Conservation (phyloP, 2,888 invertebrate genomes). For the Cantharis flavilabris region DNA sequence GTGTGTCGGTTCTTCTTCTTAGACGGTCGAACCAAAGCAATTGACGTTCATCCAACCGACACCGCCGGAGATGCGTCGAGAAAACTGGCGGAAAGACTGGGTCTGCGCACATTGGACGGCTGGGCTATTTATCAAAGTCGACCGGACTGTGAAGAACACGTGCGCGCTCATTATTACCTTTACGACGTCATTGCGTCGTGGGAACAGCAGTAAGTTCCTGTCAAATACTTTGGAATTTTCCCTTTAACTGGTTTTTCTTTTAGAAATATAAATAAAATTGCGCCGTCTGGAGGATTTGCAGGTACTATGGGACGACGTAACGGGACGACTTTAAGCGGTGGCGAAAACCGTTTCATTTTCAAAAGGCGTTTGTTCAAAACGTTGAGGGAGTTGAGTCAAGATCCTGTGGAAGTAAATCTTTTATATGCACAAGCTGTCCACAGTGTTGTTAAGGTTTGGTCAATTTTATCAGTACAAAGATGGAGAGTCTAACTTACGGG, state of each 20-base stretch:
- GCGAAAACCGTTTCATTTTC: slow-evolving; percentile 91
- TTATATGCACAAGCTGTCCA: slow-evolving; percentile 95
- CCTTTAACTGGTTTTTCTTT: slow-evolving; percentile 11
- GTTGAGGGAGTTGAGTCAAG: slow-evolving; percentile 88
- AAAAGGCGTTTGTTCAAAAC: slow-evolving; percentile 88
- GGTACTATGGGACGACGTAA: slow-evolving; percentile 62
- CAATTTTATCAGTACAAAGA: slow-evolving; percentile 9
- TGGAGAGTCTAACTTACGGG: background rate
- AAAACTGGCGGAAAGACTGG: slow-evolving; percentile 86
- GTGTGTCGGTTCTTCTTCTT: slow-evolving; percentile 94
- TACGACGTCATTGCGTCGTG: slow-evolving; percentile 94
- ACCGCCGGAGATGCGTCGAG: slow-evolving; percentile 90
- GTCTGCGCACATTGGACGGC: slow-evolving; percentile 81
- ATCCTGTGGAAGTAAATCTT: slow-evolving; percentile 92
- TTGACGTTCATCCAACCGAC: slow-evolving; percentile 93
- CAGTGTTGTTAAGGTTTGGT: slow-evolving; percentile 85
- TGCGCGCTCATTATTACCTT: slow-evolving; percentile 87
- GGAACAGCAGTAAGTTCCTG: slow-evolving; percentile 62
- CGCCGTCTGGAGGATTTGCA: slow-evolving; percentile 45
- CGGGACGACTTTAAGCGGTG: slow-evolving; percentile 75
- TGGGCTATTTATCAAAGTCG: slow-evolving; percentile 95
- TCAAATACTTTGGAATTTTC: background rate
- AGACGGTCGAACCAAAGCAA: slow-evolving; percentile 92
- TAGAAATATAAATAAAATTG: slow-evolving; percentile 52
- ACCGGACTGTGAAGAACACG: slow-evolving; percentile 86